Percentiles rank a stretch among this genome's conserved stretches.
Conservation (phyloP, 2,113 vertebrate genomes). For the Gavialis gangeticus region DNA sequence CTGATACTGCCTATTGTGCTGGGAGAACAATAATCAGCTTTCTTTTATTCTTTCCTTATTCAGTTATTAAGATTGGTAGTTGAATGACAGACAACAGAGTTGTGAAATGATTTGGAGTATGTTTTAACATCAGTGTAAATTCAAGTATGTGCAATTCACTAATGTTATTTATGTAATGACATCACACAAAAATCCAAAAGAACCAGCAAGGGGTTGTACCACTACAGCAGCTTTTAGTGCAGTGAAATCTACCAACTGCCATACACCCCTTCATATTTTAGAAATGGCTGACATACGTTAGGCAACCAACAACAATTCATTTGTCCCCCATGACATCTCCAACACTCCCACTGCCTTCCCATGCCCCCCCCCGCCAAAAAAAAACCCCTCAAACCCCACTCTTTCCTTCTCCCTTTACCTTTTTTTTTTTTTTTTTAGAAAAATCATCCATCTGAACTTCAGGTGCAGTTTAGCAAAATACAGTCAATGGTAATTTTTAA, state of each 20-base stretch:
- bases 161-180: constrained; percentile 12
- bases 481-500: not conserved
- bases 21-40: not conserved
- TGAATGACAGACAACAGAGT: constrained; percentile 16
- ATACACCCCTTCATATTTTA: not conserved
- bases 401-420: not conserved
- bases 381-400: not conserved
- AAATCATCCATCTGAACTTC: not conserved
- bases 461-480: not conserved
- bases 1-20: not conserved
- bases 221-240: not conserved
- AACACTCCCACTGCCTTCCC: not conserved
- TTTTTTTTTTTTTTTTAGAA: not conserved
- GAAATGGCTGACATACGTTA: no score
- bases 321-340: no score
- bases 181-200: not conserved
- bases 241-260: not conserved
- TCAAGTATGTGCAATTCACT: not conserved
- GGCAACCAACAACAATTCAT: no score
- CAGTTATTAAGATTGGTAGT: not conserved
- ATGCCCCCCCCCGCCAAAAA: not conserved
- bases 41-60: not conserved
- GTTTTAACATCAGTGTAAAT: constrained; percentile 41
- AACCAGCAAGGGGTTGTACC: not conserved
- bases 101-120: not conserved